Evolutionary conservation across 2,797 vertebrate genomes (phyloP).

Genomic region (Argentina silus): DNA sequence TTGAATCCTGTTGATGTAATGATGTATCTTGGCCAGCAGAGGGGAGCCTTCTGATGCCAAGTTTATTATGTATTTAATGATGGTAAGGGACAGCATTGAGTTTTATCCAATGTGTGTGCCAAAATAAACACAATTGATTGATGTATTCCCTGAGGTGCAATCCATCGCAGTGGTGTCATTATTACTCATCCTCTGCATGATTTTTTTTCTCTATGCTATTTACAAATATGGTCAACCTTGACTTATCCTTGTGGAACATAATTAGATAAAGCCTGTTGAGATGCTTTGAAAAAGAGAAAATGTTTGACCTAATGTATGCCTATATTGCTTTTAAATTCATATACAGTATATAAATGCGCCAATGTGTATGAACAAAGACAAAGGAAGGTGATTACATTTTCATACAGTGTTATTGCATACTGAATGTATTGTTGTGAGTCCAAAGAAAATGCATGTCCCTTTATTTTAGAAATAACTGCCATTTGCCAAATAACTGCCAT

Average conservation of each 20-base stretch:
- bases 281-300: background rate
- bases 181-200: conserved; percentile 13
- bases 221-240: background rate
- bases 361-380: background rate
- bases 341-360: background rate
- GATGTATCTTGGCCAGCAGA: conserved; percentile 23
- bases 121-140: background rate
- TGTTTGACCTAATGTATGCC: background rate
- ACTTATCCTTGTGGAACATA: background rate
- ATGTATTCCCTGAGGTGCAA: background rate
- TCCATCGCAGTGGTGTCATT: background rate
- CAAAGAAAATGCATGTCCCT: background rate
- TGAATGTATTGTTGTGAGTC: background rate
- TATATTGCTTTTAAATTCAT: background rate
- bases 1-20: conserved; percentile 48
- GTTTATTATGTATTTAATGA: background rate
- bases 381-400: background rate
- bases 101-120: background rate
- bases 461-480: background rate
- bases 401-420: background rate
- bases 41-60: conserved; percentile 29
- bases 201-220: background rate
- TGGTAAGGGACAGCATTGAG: background rate
- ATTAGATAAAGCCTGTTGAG: background rate
- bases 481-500: background rate